These are phyloP conservation scores for Microcebus jonahi DNA, from an alignment of 2,113 vertebrate genomes.

Conservation along the genomic window DNA sequence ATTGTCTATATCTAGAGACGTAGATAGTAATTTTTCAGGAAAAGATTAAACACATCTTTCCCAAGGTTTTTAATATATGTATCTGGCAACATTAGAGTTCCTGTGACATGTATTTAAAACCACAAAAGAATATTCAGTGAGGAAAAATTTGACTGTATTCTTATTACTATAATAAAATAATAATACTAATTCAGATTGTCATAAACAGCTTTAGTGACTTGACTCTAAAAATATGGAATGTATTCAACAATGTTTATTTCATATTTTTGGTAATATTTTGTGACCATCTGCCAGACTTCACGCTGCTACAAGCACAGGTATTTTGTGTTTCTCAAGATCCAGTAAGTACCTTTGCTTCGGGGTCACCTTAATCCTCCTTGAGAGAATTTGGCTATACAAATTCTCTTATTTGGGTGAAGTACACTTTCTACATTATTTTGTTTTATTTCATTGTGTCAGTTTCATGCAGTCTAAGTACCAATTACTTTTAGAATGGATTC, in stretches of 20 bases:
- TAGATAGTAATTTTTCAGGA: background rate
- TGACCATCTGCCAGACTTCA: background rate
- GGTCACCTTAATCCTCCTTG: background rate
- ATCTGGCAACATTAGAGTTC: background rate
- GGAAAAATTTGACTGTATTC: background rate
- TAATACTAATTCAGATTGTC: background rate
- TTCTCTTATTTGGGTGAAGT: background rate
- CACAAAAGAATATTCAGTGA: background rate
- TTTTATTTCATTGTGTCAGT: slow-evolving; percentile 13
- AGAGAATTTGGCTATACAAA: background rate
- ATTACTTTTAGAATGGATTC: background rate
- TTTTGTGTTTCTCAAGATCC: slow-evolving; percentile 53
- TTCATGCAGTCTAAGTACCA: background rate
- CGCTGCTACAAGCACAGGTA: slow-evolving; percentile 44
- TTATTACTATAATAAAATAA: background rate
- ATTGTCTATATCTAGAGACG: no score
- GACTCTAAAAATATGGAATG: slow-evolving; percentile 9
- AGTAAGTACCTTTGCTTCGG: background rate
- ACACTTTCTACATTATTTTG: background rate
- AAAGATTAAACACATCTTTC: background rate
- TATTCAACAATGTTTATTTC: slow-evolving; percentile 7
- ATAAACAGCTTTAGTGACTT: background rate
- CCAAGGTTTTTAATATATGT: background rate
- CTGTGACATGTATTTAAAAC: background rate
- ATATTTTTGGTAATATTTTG: slow-evolving; percentile 20